These are phyloP conservation scores for Eristalis pertinax DNA, from an alignment of 2,888 invertebrate genomes.

Conservation along the genomic window DNA sequence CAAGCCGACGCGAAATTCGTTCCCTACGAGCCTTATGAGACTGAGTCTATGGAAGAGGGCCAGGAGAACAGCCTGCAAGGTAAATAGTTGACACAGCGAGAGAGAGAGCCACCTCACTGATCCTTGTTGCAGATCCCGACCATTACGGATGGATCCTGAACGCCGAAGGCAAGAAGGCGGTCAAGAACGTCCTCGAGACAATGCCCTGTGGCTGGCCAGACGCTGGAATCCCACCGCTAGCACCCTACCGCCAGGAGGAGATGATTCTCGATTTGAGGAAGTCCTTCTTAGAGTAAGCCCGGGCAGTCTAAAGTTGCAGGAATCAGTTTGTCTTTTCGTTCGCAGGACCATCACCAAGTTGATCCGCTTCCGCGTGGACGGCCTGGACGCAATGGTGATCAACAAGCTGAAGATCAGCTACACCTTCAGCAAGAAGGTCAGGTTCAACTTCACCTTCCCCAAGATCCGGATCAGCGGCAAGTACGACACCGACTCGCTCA, in stretches of 20 bases:
- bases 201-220: conserved; percentile 76
- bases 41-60: background rate
- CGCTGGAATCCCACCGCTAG: conserved; percentile 76
- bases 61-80: background rate
- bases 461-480: conserved; percentile 74
- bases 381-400: conserved; percentile 76
- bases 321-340: background rate
- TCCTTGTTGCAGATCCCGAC: background rate
- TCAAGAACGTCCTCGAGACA: conserved; percentile 41
- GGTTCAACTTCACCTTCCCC: conserved; percentile 75
- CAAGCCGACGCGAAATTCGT: background rate
- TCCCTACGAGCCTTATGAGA: background rate
- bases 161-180: conserved; percentile 72
- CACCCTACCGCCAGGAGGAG: conserved; percentile 73
- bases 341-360: conserved; percentile 74
- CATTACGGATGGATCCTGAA: conserved; percentile 76
- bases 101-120: background rate
- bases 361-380: conserved; percentile 78
- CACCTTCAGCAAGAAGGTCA: conserved; percentile 76
- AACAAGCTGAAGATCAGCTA: conserved; percentile 77
- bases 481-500: conserved; percentile 74
- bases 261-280: conserved; percentile 18
- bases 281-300: conserved; percentile 34
- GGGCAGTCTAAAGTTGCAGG: too few species aligned
- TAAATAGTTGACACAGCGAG: background rate